These are phyloP conservation scores for Philereme transversata DNA, from an alignment of 2,888 invertebrate genomes.

Conservation along the genomic window DNA sequence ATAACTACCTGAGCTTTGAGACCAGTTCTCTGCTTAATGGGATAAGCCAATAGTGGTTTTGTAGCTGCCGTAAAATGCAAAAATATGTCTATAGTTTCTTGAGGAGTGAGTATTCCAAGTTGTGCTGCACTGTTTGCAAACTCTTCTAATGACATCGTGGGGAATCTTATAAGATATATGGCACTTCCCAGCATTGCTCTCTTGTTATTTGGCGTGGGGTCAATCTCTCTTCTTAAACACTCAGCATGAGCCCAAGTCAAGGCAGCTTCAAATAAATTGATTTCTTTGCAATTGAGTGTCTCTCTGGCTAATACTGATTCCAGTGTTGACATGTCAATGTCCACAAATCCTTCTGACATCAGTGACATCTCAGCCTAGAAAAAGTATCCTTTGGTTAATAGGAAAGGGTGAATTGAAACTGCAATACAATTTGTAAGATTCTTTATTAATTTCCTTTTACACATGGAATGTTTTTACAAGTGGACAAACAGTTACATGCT, in stretches of 20 bases:
- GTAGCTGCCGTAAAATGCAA: constrained; percentile 95
- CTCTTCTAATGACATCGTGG: constrained; percentile 95
- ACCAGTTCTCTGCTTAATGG: constrained; percentile 92
- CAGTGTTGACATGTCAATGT: constrained; percentile 96
- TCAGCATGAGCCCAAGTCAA: constrained; percentile 97
- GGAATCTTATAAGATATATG: constrained; percentile 94
- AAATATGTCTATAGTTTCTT: constrained; percentile 98
- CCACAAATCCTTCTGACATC: constrained; percentile 97
- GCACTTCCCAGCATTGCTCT: constrained; percentile 90
- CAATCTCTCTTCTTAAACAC: constrained; percentile 92
- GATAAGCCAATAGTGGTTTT: constrained; percentile 93
- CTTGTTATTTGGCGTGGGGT: constrained; percentile 91
- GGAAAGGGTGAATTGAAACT: constrained; percentile 73
- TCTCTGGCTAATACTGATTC: constrained; percentile 96
- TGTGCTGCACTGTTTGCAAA: constrained; percentile 98
- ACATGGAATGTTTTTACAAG: constrained; percentile 61
- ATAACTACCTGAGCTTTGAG: constrained; percentile 91
- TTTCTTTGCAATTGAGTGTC: constrained; percentile 97
- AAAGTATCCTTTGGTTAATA: constrained; percentile 49
- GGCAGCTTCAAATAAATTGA: constrained; percentile 95
- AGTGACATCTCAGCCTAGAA: constrained; percentile 97
- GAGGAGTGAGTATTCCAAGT: constrained; percentile 94
- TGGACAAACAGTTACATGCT: constrained; percentile 61
- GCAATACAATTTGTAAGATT: constrained; percentile 81
- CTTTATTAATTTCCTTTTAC: constrained; percentile 71